Evolutionary conservation across 1,140 invertebrate genomes (phyloP), one percentile per base, ranked within the genome.

Genomic region (Drosophila repleta): DNA sequence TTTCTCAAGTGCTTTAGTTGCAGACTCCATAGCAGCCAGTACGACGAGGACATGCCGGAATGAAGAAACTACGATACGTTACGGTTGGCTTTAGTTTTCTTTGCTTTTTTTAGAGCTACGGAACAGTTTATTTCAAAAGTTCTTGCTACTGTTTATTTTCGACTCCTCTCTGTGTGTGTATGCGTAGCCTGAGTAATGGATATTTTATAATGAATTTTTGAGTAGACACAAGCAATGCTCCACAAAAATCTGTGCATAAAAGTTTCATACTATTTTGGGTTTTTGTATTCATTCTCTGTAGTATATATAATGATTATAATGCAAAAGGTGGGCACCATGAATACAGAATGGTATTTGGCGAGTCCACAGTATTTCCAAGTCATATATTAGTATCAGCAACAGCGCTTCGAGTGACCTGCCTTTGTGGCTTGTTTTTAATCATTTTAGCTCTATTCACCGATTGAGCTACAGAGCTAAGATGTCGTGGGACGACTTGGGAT

Each of bases 131-230:
- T 76, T 58, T 72, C 63, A n/a, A 76, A 76, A 83, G 72, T 83
- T 83, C 61, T 74, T 76, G 49, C 61, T 24, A 63, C 41, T 70
- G 74, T 70, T 75, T 82, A 63, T 73, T 69, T 69, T 68, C 29
- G 41, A 39, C 69, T 7, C 32, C 55, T 24, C 65, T 57, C 60
- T 77, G 7, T 43, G 26, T 41, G 4, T 32, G 37, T 65, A 32
- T 58, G 64, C 60, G 62, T 66, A 69, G 71, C 45, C 65, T 67
- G 75, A 70, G 82, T 82, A 88, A 88, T 88, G 76, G 78, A 87
- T 87, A 76, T 79, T 87, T 78, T 74, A 62, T 74, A 83, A 79
- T 76, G 79, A 70, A 79, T 88, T 79, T 88, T 75, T 63, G 60
- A 65, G 60, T 46, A 71, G 72, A 56, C 60, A 65, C 62, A 49